A percentile compares a stretch with the other conserved stretches of the same genome.
Evolutionary conservation across 1,140 invertebrate genomes (phyloP).

Genomic region (Anagrus nilaparvatae): DNA sequence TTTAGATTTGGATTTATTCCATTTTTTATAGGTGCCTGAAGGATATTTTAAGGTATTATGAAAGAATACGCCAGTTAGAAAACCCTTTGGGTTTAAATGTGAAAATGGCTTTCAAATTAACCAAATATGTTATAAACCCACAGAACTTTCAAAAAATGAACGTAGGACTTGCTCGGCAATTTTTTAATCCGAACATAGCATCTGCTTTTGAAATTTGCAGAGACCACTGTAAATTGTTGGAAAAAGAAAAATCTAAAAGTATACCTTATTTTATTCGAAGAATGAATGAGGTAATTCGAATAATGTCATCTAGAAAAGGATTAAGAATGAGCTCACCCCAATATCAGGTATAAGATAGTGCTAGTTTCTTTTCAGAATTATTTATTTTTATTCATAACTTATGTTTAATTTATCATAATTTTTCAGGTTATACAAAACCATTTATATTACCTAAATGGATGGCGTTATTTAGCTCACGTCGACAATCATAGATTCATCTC

Average conservation of each 20-base stretch:
- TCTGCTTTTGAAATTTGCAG: too few species aligned
- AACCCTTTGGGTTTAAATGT: neutral
- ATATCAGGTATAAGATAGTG: neutral
- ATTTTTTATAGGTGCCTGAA: constrained; percentile 12
- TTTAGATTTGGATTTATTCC: too few species aligned
- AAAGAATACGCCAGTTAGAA: constrained; percentile 2
- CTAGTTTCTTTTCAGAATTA: neutral
- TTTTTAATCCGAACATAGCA: too few species aligned
- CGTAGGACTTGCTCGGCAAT: too few species aligned
- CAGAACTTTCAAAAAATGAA: constrained; percentile 6
- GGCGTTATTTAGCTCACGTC: neutral
- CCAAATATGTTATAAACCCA: constrained; percentile 3
- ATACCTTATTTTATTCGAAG: neutral
- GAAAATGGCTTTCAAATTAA: constrained; percentile 9
- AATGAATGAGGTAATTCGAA: neutral
- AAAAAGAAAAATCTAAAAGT: neutral
- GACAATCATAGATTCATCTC: neutral
- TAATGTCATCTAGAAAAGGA: too few species aligned
- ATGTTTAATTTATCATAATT: too few species aligned
- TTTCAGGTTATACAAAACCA: neutral
- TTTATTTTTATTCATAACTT: too few species aligned
- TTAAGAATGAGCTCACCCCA: too few species aligned
- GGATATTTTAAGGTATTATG: constrained; percentile 8
- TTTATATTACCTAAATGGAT: neutral
- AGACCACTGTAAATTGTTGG: too few species aligned